Conservation (phyloP, 2,797 vertebrate species). For the Balearica regulorum region DNA sequence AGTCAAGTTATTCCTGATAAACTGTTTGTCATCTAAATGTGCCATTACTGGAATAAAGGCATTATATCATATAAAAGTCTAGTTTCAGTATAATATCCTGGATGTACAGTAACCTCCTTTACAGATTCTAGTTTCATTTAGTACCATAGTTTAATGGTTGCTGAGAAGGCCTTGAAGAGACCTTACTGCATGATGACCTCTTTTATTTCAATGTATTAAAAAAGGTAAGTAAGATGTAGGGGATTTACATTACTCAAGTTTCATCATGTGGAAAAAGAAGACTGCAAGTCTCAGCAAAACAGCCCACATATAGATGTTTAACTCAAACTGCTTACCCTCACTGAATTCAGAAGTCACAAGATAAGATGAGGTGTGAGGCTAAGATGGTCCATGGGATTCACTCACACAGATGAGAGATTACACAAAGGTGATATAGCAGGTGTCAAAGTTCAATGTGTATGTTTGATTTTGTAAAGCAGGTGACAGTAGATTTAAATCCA, state of each 20-base stretch:
- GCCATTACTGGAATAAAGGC: background rate
- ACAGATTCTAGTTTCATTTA: background rate
- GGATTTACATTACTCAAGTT: background rate
- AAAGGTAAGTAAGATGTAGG: background rate
- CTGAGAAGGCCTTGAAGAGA: background rate
- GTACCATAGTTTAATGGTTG: background rate
- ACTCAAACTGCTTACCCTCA: background rate
- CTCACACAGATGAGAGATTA: background rate
- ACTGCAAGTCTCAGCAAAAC: background rate
- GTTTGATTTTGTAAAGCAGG: background rate
- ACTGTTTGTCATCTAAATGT: background rate
- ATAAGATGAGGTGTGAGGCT: background rate
- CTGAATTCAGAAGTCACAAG: background rate
- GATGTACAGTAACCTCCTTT: background rate
- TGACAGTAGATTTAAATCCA: background rate
- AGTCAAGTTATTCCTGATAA: background rate
- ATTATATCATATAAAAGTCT: background rate
- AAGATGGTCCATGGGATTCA: background rate
- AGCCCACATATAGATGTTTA: background rate
- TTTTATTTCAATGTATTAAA: background rate
- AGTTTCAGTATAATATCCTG: background rate
- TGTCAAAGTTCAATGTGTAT: background rate
- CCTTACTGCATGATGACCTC: background rate
- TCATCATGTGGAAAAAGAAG: background rate
- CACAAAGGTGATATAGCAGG: background rate